These are phyloP conservation scores for Sycobia sp. DNA, from an alignment of 1,140 invertebrate genomes.

Conservation along the genomic window DNA sequence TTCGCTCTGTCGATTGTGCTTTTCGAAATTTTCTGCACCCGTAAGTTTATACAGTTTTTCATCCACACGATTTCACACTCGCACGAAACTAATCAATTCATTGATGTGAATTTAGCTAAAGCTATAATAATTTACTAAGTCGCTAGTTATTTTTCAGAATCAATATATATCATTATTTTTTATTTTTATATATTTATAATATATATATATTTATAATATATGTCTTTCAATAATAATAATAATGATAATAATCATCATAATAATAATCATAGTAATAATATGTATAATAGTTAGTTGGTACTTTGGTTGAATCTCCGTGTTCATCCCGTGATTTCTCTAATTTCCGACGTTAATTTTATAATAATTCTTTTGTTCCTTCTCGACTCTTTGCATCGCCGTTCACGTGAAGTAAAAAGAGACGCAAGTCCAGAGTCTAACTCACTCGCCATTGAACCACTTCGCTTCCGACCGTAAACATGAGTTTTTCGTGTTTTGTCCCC, in stretches of 20 bases:
- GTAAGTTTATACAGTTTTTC: slow-evolving; percentile 4
- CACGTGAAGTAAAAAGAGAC: slow-evolving; percentile 26
- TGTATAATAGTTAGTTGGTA: slow-evolving; percentile 51
- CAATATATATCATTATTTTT: slow-evolving; percentile 46
- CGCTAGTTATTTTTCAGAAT: slow-evolving; percentile 49
- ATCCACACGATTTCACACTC: not conserved
- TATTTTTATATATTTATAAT: slow-evolving; percentile 43
- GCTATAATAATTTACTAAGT: slow-evolving; percentile 57
- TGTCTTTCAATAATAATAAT: slow-evolving; percentile 38
- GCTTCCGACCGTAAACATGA: slow-evolving; percentile 26
- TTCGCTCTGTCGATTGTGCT: not conserved
- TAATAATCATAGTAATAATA: slow-evolving; percentile 25
- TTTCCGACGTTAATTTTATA: slow-evolving; percentile 27
- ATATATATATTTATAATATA: slow-evolving; percentile 48
- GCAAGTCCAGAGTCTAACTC: not conserved
- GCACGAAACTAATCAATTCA: slow-evolving; percentile 41
- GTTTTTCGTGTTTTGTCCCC: no score
- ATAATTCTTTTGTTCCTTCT: slow-evolving; percentile 9
- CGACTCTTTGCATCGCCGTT: not conserved
- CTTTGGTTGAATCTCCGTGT: slow-evolving; percentile 51
- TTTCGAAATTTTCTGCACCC: no score
- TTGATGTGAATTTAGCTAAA: slow-evolving; percentile 49
- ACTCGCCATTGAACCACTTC: slow-evolving; percentile 6
- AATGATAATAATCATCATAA: slow-evolving; percentile 39
- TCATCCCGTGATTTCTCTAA: no score